Percentiles rank a stretch among this genome's conserved stretches.
These are phyloP conservation scores for Eubasilissa splendida DNA, from an alignment of 2,888 invertebrate species.

Conservation along the genomic window DNA sequence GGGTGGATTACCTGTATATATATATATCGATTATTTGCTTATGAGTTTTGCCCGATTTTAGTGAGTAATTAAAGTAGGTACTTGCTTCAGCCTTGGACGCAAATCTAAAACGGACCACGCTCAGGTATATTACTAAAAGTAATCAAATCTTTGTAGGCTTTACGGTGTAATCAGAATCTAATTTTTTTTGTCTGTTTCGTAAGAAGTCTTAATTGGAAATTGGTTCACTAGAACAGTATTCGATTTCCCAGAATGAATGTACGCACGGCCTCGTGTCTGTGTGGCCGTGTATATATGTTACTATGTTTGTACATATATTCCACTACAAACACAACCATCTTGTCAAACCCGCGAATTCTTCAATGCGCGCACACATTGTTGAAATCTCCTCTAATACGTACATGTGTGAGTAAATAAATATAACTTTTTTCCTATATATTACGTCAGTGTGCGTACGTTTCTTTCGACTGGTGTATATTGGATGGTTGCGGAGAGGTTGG, in stretches of 20 bases:
- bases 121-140: too few relatives aligned
- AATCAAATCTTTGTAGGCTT: too few relatives aligned
- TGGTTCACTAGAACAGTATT: slow-evolving; percentile 22
- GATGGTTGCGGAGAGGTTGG: slow-evolving; percentile 38
- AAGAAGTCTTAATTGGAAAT: slow-evolving; percentile 15
- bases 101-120: too few relatives aligned
- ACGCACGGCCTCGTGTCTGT: not conserved
- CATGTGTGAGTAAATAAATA: slow-evolving; percentile 31
- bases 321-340: slow-evolving; percentile 29
- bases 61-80: too few relatives aligned
- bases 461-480: slow-evolving; percentile 49
- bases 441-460: slow-evolving; percentile 38
- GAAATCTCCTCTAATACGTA: not conserved
- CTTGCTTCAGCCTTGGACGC: too few relatives aligned
- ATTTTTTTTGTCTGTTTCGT: not conserved
- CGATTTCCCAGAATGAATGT: slow-evolving; percentile 20
- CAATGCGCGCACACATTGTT: slow-evolving; percentile 33
- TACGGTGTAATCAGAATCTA: not conserved
- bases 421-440: slow-evolving; percentile 22
- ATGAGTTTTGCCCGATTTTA: too few relatives aligned
- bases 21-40: too few relatives aligned
- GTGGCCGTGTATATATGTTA: not conserved
- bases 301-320: not conserved
- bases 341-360: slow-evolving; percentile 47
- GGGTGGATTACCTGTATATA: too few relatives aligned